Percentiles rank a stretch among this genome's conserved stretches.
Conservation (phyloP, 2,113 vertebrate species). For the Aepyceros melampus region DNA sequence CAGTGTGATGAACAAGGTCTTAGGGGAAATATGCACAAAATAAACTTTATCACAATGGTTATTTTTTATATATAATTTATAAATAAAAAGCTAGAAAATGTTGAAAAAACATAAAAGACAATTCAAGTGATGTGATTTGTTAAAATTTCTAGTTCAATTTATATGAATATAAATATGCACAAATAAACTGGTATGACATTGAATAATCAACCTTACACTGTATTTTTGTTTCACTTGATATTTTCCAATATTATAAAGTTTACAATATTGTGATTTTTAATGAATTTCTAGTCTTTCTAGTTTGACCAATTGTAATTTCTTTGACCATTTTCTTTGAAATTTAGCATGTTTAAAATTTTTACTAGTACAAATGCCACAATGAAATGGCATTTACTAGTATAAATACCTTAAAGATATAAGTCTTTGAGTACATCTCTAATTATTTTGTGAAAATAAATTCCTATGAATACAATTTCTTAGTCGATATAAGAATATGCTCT, state of each 20-base stretch:
- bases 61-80: not conserved
- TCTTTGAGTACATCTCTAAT: not conserved
- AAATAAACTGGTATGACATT: not conserved
- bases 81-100: not conserved
- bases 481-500: not conserved
- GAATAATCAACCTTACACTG: not conserved
- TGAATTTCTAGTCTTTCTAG: not conserved
- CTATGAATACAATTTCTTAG: not conserved
- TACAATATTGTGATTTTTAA: not conserved
- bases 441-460: not conserved
- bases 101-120: not conserved
- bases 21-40: not conserved
- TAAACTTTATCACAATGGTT: not conserved
- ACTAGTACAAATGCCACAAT: not conserved
- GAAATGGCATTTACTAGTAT: not conserved
- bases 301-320: not conserved
- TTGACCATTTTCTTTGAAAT: not conserved
- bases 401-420: not conserved
- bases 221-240: not conserved
- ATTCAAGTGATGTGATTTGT: not conserved
- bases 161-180: not conserved
- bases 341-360: not conserved
- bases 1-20: not conserved
- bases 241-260: not conserved
- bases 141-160: not conserved